phyloP scores from a whole-genome alignment of 2,888 invertebrate genomes.

The Heliconius sara region DNA sequence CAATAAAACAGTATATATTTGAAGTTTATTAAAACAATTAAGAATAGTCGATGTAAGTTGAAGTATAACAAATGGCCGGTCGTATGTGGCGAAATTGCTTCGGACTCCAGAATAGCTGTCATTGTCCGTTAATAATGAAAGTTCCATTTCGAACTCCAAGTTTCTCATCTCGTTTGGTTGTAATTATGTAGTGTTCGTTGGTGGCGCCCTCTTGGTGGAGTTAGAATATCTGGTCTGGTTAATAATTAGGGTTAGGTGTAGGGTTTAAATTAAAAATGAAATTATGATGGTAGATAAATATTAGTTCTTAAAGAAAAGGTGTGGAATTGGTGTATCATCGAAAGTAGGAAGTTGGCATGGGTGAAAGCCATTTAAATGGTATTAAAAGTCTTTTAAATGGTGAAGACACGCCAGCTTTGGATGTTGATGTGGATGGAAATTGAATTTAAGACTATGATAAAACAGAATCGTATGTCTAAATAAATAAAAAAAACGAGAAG shows the following conservation, averaged over 20 bases:
- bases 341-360: too few species aligned
- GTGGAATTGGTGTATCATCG: background rate
- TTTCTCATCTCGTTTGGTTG: slow-evolving; percentile 46
- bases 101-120: slow-evolving; percentile 48
- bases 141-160: slow-evolving; percentile 48
- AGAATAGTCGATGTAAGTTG: slow-evolving; percentile 42
- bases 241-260: background rate
- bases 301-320: background rate
- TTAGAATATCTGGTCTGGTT: background rate
- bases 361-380: too few species aligned
- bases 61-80: slow-evolving; percentile 45
- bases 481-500: too few species aligned
- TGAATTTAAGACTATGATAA: too few species aligned
- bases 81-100: slow-evolving; percentile 47
- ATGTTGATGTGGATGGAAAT: too few species aligned
- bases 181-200: slow-evolving; percentile 46
- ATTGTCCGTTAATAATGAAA: slow-evolving; percentile 53
- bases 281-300: background rate
- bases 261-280: background rate
- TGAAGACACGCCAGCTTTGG: too few species aligned
- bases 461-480: too few species aligned
- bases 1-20: background rate
- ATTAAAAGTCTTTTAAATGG: too few species aligned
- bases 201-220: slow-evolving; percentile 17
- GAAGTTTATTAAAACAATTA: slow-evolving; percentile 38